A percentile compares a stretch with the other conserved stretches of the same genome.
Evolutionary conservation across 2,888 invertebrate species (phyloP).

Genomic region (Aradus depressus): DNA sequence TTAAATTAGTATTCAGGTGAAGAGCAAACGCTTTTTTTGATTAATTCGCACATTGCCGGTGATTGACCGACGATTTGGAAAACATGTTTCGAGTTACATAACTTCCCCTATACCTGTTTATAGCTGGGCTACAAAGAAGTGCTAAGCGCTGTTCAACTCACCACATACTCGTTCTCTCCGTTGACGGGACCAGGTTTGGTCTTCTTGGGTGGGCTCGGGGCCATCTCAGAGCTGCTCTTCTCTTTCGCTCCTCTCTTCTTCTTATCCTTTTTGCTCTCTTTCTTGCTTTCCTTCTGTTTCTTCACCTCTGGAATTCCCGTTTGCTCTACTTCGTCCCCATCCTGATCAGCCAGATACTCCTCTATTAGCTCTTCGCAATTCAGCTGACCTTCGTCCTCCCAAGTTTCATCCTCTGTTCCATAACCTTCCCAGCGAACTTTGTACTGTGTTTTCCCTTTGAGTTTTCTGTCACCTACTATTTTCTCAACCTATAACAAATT

Average conservation of each 20-base stretch:
- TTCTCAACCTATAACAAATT: slow-evolving; percentile 7
- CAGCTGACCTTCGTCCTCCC: slow-evolving; percentile 15
- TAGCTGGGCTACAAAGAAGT: too few species aligned
- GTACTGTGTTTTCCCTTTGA: slow-evolving; percentile 12
- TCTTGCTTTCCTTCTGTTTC: not conserved
- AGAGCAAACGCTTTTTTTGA: too few species aligned
- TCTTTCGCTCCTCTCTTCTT: not conserved
- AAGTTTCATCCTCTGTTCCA: slow-evolving; percentile 15
- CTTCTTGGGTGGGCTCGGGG: not conserved
- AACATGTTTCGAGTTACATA: too few species aligned
- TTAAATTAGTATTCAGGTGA: too few species aligned
- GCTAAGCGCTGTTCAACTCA: too few species aligned
- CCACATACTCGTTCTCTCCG: slow-evolving; percentile 12
- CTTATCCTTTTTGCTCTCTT: slow-evolving; percentile 1
- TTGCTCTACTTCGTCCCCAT: not conserved
- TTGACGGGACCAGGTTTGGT: slow-evolving; percentile 4
- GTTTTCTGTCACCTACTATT: slow-evolving; percentile 5
- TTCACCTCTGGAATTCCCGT: not conserved
- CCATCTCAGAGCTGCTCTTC: too few species aligned
- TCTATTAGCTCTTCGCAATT: slow-evolving; percentile 15
- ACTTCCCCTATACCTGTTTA: too few species aligned
- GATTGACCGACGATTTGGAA: too few species aligned
- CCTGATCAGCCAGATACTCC: slow-evolving; percentile 4
- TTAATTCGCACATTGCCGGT: too few species aligned
- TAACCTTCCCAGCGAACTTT: slow-evolving; percentile 18